Conservation (phyloP, 2,888 invertebrate species). For the Heteropelma amictum region DNA sequence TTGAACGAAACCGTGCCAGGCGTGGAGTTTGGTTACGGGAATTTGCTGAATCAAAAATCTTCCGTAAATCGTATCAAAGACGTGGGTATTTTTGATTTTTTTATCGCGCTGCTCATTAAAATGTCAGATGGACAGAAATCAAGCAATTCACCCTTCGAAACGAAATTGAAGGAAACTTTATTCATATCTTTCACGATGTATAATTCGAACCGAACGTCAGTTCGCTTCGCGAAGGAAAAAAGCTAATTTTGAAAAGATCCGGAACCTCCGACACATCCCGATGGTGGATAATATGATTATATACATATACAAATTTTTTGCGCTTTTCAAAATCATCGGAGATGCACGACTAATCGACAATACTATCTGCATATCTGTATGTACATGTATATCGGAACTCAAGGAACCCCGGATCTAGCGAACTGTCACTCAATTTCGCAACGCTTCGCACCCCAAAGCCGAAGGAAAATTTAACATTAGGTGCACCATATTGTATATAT, state of each 20-base stretch:
- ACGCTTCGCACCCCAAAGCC: constrained; percentile 54
- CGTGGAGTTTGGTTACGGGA: no score
- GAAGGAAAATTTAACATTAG: constrained; percentile 22
- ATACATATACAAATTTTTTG: constrained; percentile 19
- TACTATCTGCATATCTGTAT: not conserved
- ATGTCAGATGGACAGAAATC: no score
- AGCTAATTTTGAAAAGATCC: constrained; percentile 6
- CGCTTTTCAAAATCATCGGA: constrained; percentile 45
- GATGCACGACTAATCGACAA: constrained; percentile 51
- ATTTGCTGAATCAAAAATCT: not conserved
- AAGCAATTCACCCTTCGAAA: not conserved
- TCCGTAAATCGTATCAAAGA: not conserved
- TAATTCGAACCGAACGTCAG: constrained; percentile 24
- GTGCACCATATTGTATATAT: constrained; percentile 6
- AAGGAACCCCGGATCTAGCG: constrained; percentile 37
- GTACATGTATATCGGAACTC: not conserved
- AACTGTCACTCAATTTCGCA: constrained; percentile 57
- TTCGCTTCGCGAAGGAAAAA: not conserved
- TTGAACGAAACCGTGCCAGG: not conserved
- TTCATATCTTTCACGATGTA: not conserved
- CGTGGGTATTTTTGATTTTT: no score
- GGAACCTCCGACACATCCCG: not conserved
- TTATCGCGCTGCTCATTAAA: not conserved
- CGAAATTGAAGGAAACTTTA: not conserved
- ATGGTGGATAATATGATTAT: constrained; percentile 36